phyloP scores from a whole-genome alignment of 92 coral and sea anemone genomes.

The Virgularia gustaviana region DNA sequence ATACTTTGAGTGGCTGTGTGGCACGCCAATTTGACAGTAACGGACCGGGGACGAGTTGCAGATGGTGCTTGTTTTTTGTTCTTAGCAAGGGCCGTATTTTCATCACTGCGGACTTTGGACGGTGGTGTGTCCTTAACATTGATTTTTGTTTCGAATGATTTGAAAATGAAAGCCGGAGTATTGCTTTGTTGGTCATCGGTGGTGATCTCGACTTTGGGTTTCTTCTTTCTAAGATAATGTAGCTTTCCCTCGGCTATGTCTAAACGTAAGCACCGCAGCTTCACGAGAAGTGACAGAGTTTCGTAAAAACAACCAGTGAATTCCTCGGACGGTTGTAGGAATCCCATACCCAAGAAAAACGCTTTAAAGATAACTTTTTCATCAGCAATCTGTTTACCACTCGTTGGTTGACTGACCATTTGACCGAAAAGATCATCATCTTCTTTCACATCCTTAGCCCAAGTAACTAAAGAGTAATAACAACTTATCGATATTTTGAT shows the following conservation, averaged over 20 bases:
- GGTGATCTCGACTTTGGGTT: slow-evolving; percentile 17
- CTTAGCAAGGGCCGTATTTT: slow-evolving; percentile 8
- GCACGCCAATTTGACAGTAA: slow-evolving; percentile 54
- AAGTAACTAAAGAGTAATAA: slow-evolving; percentile 13
- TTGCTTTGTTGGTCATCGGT: not conserved
- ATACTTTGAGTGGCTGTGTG: slow-evolving; percentile 77
- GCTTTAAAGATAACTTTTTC: slow-evolving; percentile 92
- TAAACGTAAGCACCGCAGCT: slow-evolving; percentile 27
- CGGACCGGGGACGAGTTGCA: not conserved
- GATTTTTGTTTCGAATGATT: slow-evolving; percentile 29
- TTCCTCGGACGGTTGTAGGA: slow-evolving; percentile 38
- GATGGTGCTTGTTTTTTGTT: not conserved
- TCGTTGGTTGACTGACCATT: slow-evolving; percentile 98
- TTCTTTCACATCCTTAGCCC: slow-evolving; percentile 22
- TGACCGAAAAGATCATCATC: slow-evolving; percentile 67
- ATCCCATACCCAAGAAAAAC: slow-evolving; percentile 59
- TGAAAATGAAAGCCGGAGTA: slow-evolving; percentile 29
- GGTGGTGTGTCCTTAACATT: slow-evolving; percentile 14
- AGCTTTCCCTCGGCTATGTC: slow-evolving; percentile 29
- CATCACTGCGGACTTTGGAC: not conserved
- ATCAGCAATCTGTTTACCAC: slow-evolving; percentile 97
- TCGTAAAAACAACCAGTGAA: slow-evolving; percentile 16
- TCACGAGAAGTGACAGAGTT: slow-evolving; percentile 18
- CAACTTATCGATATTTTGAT: not conserved
- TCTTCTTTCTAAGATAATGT: slow-evolving; percentile 19